Evolutionary conservation across 2,797 vertebrate species (phyloP), one percentile per base, ranked within the genome.

Genomic region (Cirrhinus molitorella): DNA sequence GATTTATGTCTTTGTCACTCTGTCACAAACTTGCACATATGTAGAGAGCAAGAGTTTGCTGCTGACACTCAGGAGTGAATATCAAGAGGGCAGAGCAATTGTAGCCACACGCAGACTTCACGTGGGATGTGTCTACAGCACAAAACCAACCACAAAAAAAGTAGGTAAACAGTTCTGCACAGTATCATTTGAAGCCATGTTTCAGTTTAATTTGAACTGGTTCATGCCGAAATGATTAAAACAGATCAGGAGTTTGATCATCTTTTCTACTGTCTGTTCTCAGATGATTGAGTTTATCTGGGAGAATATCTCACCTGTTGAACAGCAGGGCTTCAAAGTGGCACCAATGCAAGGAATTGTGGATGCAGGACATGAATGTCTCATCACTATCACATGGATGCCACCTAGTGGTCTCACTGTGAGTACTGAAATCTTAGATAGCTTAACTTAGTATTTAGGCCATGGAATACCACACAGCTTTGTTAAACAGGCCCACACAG

Each of bases 291-390:
- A 98, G 87, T 98, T 98, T 90, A 65, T 72, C 72, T 93, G 95
- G 89, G 96, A 97, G 9, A 84, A 86, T 3, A 0, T 93, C 0
- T 14, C 85, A 0, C 25, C 89, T 3, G 86, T 97, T 77, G 95
- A 95, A 87, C 93, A 94, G 88, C 94, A 92, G 80, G 97, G 98
- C 80, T 97, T 99, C 91, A 89, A 79, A 0, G 51, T 98, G 0
- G 94, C 95, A 7, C 94, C 96, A 0, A 74, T 17, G 59, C 94
- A 88, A 86, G 96, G 96, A 45, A 86, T 5, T 0, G 87, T 98
- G 72, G 95, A 97, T 8, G 81, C 93, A 0, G 96, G 96, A 1
- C 93, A 92, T 59, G 92, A 85, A 19, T 92, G 93, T 74, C 37
- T 91, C 86, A 91, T 98, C 92, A 90, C 75, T 10, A 87, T 98